phyloP scores from a whole-genome alignment of 2,888 invertebrate genomes.

The Dicranocentrus wangi region DNA sequence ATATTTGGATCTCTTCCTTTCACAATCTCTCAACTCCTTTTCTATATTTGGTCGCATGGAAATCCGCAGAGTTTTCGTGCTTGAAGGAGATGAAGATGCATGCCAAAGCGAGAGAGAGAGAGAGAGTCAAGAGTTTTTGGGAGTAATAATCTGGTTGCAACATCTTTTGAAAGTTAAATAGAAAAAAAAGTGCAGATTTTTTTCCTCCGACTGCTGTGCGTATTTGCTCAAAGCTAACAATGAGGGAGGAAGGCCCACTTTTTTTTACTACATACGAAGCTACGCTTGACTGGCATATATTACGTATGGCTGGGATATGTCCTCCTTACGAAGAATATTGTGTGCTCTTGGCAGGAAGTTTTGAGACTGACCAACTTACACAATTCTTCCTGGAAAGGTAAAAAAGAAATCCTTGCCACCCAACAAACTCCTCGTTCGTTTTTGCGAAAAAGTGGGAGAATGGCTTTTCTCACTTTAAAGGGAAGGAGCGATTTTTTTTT shows the following conservation, averaged over 20 bases:
- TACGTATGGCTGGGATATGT: neutral
- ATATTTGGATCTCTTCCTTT: conserved; percentile 24
- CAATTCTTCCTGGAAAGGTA: conserved; percentile 31
- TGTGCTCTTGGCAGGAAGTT: conserved; percentile 18
- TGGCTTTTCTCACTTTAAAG: conserved; percentile 3
- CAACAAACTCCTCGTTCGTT: conserved; percentile 16
- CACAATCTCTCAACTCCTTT: conserved; percentile 17
- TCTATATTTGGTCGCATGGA: neutral
- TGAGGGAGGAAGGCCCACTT: neutral
- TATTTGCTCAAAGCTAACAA: neutral
- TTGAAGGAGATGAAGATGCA: conserved; percentile 28
- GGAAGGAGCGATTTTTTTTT: neutral
- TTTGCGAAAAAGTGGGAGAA: neutral
- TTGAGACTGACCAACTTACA: conserved; percentile 49
- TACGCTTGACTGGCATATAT: too few species aligned
- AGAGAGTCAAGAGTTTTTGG: conserved; percentile 23
- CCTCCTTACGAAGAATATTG: conserved; percentile 6
- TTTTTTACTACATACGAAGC: too few species aligned
- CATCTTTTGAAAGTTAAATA: conserved; percentile 55
- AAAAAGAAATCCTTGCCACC: conserved; percentile 33
- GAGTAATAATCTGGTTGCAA: conserved; percentile 54
- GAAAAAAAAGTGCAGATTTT: conserved; percentile 49
- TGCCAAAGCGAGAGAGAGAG: conserved; percentile 7
- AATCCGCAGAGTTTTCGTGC: neutral
- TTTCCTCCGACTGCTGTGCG: neutral